A percentile compares a stretch with the other conserved stretches of the same genome.
Evolutionary conservation across 1,140 invertebrate genomes (phyloP).

Genomic region (Diorhabda sublineata): DNA sequence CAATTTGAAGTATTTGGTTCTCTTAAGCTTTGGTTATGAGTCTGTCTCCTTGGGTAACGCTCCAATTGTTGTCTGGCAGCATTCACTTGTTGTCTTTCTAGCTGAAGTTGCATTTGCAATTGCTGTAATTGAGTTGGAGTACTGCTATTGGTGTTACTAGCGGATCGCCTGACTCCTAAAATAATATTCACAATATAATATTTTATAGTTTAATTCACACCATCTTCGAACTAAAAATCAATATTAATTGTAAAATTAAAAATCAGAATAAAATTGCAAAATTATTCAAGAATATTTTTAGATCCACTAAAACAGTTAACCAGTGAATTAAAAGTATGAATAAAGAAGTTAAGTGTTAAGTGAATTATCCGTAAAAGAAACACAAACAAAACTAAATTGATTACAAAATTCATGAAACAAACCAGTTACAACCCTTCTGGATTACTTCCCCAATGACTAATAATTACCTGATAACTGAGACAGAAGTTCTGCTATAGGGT

Average conservation of each 20-base stretch:
- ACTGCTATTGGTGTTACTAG: conserved; percentile 52
- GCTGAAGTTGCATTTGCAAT: conserved; percentile 84
- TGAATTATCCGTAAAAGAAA: not conserved
- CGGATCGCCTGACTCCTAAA: conserved; percentile 69
- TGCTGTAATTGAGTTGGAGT: conserved; percentile 79
- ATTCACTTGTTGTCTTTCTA: conserved; percentile 79
- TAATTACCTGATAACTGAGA: conserved; percentile 71
- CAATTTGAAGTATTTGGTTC: conserved; percentile 36
- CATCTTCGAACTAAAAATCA: too few relatives aligned
- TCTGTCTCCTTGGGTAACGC: conserved; percentile 74
- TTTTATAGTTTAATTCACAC: too few relatives aligned
- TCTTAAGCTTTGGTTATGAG: conserved; percentile 45
- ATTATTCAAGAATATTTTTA: too few relatives aligned
- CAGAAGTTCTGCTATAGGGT: conserved; percentile 91
- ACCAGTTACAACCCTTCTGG: not conserved
- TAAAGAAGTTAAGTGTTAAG: not conserved
- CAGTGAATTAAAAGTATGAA: not conserved
- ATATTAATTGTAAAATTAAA: too few relatives aligned
- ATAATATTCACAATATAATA: too few relatives aligned
- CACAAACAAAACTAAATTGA: not conserved
- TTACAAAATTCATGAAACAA: not conserved
- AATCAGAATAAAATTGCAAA: too few relatives aligned
- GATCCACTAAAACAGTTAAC: not conserved
- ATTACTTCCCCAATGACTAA: not conserved
- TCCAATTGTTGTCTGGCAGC: conserved; percentile 81